A percentile compares a stretch with the other conserved stretches of the same genome.
phyloP scores from a whole-genome alignment of 2,888 invertebrate genomes.

The Agriopis leucophaearia region DNA sequence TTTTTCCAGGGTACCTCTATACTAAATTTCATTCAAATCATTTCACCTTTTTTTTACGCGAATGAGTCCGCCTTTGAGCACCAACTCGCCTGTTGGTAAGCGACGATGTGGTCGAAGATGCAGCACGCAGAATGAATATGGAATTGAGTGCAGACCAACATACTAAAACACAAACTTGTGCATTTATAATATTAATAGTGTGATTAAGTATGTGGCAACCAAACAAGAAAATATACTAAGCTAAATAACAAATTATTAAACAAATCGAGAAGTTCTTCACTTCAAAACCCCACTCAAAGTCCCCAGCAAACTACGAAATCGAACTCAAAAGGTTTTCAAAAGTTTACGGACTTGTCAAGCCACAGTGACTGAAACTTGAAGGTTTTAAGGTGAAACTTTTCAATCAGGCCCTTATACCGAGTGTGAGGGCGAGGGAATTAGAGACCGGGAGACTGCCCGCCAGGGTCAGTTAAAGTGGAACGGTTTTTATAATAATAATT shows the following conservation, averaged over 20 bases:
- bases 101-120: too few species aligned
- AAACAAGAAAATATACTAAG: too few species aligned
- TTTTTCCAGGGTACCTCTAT: too few species aligned
- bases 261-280: neutral
- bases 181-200: too few species aligned
- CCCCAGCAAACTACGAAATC: constrained; percentile 31
- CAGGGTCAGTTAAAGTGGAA: constrained; percentile 18
- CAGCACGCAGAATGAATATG: too few species aligned
- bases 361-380: constrained; percentile 37
- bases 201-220: too few species aligned
- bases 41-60: too few species aligned
- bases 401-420: constrained; percentile 75
- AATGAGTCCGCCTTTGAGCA: too few species aligned
- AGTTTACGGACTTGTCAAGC: constrained; percentile 48
- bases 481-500: constrained; percentile 7
- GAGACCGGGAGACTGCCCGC: constrained; percentile 44
- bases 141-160: too few species aligned
- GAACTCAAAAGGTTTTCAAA: constrained; percentile 32
- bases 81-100: too few species aligned
- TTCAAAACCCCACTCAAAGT: constrained; percentile 9
- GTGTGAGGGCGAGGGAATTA: constrained; percentile 54
- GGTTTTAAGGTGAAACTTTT: constrained; percentile 66
- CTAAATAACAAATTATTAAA: neutral
- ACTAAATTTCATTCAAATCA: too few species aligned
- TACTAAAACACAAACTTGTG: too few species aligned